Evolutionary conservation across 2,888 invertebrate genomes (phyloP), one percentile per base, ranked within the genome.

Genomic region (Coelinius sp.): DNA sequence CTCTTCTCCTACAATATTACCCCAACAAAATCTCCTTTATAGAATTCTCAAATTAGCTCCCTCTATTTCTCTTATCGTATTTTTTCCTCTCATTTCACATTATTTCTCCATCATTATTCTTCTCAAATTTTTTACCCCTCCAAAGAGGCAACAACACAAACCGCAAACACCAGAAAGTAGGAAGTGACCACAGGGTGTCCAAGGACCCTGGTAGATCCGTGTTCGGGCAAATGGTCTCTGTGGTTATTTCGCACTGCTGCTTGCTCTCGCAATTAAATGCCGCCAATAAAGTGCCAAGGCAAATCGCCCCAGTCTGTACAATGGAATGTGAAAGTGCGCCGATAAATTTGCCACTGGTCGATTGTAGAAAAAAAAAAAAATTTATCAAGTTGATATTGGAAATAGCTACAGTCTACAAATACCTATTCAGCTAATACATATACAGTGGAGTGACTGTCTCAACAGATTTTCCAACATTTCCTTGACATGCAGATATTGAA

Each of bases 201-300:
- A 69, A 69, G 69, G 63, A 69, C 63, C 63, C 52, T 35, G 31
- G 35, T 22, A 69, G 69, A 69, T 69, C 64, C 65, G 64, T 41
- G 64, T 64, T 56, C 25, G 56, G 24, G 41, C 69, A 70, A 70
- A 70, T 70, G 38, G 53, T 38, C 35, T 35, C 31, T 59, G 31
- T 59, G 59, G 35, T 67, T 67, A 49, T 27, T 46, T 69, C 35
- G 65, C 70, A 70, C 68, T 22, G 38, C 56, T 59, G 59, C 59
- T 59, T 59, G 53, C 41, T 38, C 52, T 70, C 70, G 70, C 70
- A 70, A 70, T 70, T 70, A 70, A 70, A 70, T 70, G 70, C 46
- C 64, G 44, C 70, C 70, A 70, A 70, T 70, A 70, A 70, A 70
- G 70, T 70, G 53, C 70, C 70, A 70, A 70, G 70, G 70, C 64